Conservation (phyloP, 1,140 invertebrate species). For the Ptiloglossa arizonensis region DNA sequence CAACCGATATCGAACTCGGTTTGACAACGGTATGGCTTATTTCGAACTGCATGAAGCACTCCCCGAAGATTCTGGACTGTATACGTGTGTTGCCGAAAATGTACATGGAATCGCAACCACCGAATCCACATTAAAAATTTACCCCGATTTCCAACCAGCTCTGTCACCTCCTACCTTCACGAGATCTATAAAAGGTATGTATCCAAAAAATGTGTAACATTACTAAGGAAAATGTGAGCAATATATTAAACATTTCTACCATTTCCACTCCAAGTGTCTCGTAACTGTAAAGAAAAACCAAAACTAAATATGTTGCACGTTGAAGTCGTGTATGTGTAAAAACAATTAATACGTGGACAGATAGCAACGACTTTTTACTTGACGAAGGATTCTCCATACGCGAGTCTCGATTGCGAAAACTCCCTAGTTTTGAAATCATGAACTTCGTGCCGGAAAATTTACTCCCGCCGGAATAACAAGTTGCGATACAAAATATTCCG, state of each 20-base stretch:
- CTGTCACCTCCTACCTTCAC: conserved; percentile 88
- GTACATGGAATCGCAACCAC: conserved; percentile 87
- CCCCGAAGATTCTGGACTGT: conserved; percentile 87
- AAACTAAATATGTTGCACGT: too few species aligned
- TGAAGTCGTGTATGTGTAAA: too few species aligned
- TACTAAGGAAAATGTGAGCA: not conserved
- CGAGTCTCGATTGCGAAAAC: too few species aligned
- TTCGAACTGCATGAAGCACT: conserved; percentile 88
- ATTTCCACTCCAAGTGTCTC: not conserved
- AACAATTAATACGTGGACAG: too few species aligned
- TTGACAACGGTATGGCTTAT: conserved; percentile 86
- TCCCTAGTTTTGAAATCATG: too few species aligned
- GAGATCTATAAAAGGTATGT: conserved; percentile 86
- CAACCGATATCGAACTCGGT: conserved; percentile 83
- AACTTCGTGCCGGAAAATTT: too few species aligned
- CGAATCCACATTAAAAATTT: conserved; percentile 88
- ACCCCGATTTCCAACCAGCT: conserved; percentile 86
- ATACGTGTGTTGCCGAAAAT: conserved; percentile 89
- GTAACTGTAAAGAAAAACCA: too few species aligned
- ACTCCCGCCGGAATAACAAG: too few species aligned
- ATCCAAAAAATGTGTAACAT: too few species aligned
- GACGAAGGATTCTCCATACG: too few species aligned
- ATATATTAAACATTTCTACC: not conserved
- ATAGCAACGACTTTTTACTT: too few species aligned
- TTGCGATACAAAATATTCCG: too few species aligned